Conservation (phyloP, 2,888 invertebrate genomes). For the Pocota personata region DNA sequence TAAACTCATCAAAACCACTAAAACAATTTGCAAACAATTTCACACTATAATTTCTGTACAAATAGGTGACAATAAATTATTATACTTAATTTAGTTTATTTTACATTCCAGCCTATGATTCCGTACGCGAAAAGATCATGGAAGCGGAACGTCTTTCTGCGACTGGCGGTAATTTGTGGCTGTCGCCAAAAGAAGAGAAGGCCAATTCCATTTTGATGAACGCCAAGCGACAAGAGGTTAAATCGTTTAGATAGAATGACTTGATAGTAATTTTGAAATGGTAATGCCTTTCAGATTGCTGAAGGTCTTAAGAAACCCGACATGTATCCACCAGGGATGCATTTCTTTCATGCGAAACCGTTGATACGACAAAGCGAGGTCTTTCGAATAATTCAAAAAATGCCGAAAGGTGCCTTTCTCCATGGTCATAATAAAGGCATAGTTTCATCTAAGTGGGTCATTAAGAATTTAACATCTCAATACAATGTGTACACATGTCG, state of each 20-base stretch:
- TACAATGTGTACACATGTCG: conserved; percentile 80
- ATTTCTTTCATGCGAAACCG: conserved; percentile 84
- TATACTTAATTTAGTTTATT: conserved; percentile 22
- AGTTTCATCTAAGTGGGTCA: conserved; percentile 84
- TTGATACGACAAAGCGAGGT: conserved; percentile 85
- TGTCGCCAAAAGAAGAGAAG: conserved; percentile 80
- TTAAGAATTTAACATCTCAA: conserved; percentile 84
- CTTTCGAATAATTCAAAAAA: conserved; percentile 84
- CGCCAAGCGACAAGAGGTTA: conserved; percentile 80
- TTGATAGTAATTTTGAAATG: neutral
- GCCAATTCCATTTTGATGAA: conserved; percentile 82
- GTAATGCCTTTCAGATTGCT: conserved; percentile 76
- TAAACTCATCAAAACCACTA: conserved; percentile 20
- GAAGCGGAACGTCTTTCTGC: conserved; percentile 79
- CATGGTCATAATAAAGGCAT: conserved; percentile 85
- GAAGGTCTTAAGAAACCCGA: conserved; percentile 80
- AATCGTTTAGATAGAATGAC: conserved; percentile 6
- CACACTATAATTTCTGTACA: conserved; percentile 25
- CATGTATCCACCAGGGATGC: conserved; percentile 84
- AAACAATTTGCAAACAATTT: conserved; percentile 51
- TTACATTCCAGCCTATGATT: conserved; percentile 79
- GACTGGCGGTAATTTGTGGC: conserved; percentile 80
- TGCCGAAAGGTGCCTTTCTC: conserved; percentile 86
- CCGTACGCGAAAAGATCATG: conserved; percentile 81
- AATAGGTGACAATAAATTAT: conserved; percentile 7